Conservation (phyloP, 2,797 vertebrate genomes). For the Periparus ater region DNA sequence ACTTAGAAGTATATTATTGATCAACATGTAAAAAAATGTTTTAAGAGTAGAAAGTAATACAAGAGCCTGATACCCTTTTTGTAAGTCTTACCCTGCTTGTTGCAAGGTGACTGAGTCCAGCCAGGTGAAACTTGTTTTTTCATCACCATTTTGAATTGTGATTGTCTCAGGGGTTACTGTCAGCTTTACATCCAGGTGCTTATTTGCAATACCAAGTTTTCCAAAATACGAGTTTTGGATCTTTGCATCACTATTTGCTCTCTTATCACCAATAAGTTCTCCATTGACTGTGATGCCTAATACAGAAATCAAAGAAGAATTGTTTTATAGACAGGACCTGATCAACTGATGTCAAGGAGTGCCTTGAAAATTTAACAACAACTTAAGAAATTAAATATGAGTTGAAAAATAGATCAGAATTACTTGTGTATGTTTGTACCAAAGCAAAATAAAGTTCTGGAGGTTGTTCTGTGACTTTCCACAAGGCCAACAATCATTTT, state of each 20-base stretch:
- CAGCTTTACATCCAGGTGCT: constrained; percentile 77
- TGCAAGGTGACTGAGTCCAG: constrained; percentile 76
- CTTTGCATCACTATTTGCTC: constrained; percentile 47
- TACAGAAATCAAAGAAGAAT: neutral
- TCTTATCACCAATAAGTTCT: constrained; percentile 86
- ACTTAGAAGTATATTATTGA: neutral
- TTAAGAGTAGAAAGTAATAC: neutral
- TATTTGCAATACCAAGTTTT: constrained; percentile 82
- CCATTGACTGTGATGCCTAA: constrained; percentile 88
- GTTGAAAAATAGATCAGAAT: neutral
- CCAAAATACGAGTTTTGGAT: constrained; percentile 87
- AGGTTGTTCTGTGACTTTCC: neutral
- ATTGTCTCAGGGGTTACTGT: constrained; percentile 84
- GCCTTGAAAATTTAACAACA: neutral
- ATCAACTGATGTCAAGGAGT: neutral
- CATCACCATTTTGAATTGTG: constrained; percentile 72
- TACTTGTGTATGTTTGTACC: neutral
- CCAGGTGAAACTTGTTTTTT: constrained; percentile 79
- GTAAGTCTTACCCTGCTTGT: constrained; percentile 65
- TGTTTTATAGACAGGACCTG: neutral
- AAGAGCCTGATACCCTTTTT: neutral
- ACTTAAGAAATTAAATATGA: neutral
- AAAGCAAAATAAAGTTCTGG: neutral
- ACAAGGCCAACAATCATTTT: neutral
- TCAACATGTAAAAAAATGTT: neutral